These are phyloP conservation scores for Cryptomyrus ogoouensis DNA, from an alignment of 2,113 vertebrate species.

Conservation along the genomic window DNA sequence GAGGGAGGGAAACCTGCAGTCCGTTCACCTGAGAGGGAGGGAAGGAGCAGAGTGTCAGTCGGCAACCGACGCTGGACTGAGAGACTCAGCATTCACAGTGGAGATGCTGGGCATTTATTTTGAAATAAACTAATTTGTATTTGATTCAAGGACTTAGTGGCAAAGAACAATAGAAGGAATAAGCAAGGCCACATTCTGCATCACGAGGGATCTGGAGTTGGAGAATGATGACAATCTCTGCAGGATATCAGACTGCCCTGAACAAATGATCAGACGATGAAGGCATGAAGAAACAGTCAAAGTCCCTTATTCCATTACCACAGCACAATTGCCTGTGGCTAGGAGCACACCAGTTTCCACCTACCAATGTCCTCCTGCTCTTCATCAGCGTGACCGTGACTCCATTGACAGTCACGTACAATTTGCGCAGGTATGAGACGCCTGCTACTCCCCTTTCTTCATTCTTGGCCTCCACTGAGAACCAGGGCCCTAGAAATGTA, in stretches of 20 bases:
- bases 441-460: slow-evolving; percentile 57
- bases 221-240: neutral
- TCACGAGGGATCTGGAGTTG: neutral
- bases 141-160: neutral
- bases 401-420: slow-evolving; percentile 56
- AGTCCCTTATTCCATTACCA: neutral
- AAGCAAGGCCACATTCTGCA: neutral
- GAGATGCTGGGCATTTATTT: neutral
- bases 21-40: slow-evolving; percentile 57
- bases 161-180: neutral
- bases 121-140: neutral
- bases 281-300: neutral
- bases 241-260: neutral
- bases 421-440: slow-evolving; percentile 59
- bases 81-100: neutral
- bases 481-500: slow-evolving; percentile 57
- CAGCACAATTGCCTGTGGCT: neutral
- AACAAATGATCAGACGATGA: neutral
- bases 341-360: slow-evolving; percentile 23
- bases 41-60: neutral
- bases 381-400: slow-evolving; percentile 66
- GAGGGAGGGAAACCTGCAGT: slow-evolving; percentile 57
- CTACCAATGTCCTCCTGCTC: slow-evolving; percentile 55
- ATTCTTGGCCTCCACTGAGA: slow-evolving; percentile 69
- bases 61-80: neutral